Conservation (phyloP, 2,113 vertebrate species). For the Gnathonemus echidnorhynchus region DNA sequence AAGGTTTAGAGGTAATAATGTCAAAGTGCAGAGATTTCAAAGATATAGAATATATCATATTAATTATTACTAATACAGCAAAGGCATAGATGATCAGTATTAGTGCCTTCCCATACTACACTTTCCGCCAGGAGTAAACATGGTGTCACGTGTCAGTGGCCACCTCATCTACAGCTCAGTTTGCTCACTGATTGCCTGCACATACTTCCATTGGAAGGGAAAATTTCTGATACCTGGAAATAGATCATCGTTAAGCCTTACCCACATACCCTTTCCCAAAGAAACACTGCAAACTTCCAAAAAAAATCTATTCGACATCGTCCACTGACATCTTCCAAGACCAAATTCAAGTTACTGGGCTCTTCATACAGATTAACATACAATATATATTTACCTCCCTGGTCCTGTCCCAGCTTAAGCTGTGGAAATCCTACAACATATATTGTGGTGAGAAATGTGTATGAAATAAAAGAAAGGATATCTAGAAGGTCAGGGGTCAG, state of each 20-base stretch:
- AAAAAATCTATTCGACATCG: neutral
- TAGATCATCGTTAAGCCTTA: neutral
- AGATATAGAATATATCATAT: neutral
- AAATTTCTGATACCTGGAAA: neutral
- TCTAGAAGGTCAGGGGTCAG: neutral
- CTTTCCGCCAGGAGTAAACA: neutral
- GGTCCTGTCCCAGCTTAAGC: neutral
- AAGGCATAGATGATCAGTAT: neutral
- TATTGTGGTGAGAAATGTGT: neutral
- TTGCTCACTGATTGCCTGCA: neutral
- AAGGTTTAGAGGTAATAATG: neutral
- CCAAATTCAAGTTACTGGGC: neutral
- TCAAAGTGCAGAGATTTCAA: neutral
- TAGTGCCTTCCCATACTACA: neutral
- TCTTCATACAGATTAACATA: neutral
- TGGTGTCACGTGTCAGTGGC: neutral
- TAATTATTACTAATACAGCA: neutral
- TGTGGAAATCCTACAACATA: neutral
- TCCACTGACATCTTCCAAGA: slow-evolving; percentile 15
- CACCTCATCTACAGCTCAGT: neutral
- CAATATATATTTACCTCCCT: neutral
- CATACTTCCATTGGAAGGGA: neutral
- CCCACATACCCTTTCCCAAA: neutral
- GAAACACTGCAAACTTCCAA: neutral
- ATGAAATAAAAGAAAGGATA: neutral